phyloP scores from a whole-genome alignment of 2,888 invertebrate species.

The Amiota communis region DNA sequence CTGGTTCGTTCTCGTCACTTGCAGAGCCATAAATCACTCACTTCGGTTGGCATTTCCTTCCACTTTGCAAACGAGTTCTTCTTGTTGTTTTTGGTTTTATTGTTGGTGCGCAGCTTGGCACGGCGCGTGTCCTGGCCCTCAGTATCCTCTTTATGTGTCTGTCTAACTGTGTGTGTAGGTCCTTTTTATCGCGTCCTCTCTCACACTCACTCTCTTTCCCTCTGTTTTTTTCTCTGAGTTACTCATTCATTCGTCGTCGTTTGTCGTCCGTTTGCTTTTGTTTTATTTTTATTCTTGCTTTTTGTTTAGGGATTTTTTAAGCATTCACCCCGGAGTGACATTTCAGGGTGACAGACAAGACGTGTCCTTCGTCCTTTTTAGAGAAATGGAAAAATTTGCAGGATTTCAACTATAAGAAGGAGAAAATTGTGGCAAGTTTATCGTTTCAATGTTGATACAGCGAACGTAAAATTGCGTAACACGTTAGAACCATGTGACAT shows the following conservation, averaged over 20 bases:
- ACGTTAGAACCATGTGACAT: slow-evolving; percentile 38
- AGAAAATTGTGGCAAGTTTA: slow-evolving; percentile 56
- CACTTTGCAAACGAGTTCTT: slow-evolving; percentile 17
- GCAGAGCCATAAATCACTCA: slow-evolving; percentile 71
- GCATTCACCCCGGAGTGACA: slow-evolving; percentile 70
- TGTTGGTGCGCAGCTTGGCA: slow-evolving; percentile 41
- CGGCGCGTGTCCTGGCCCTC: slow-evolving; percentile 43
- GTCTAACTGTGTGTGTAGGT: slow-evolving; percentile 13
- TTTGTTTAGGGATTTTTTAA: slow-evolving; percentile 51
- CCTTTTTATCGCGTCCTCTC: slow-evolving; percentile 41
- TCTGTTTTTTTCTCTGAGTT: not conserved
- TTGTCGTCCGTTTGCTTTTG: slow-evolving; percentile 44
- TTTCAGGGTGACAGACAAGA: slow-evolving; percentile 71
- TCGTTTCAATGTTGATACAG: slow-evolving; percentile 65
- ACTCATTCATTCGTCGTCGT: slow-evolving; percentile 11
- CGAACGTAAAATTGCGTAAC: slow-evolving; percentile 31
- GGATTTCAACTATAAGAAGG: slow-evolving; percentile 1
- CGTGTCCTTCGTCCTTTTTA: slow-evolving; percentile 68
- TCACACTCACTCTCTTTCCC: slow-evolving; percentile 38
- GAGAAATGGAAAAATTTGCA: not conserved
- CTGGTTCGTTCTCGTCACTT: slow-evolving; percentile 71
- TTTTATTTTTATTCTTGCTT: slow-evolving; percentile 53
- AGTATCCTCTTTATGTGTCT: not conserved
- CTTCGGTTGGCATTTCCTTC: slow-evolving; percentile 62
- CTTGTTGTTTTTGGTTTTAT: slow-evolving; percentile 16